Evolutionary conservation across 2,888 invertebrate species (phyloP).

Genomic region (Scrobipalpa atriplicella): DNA sequence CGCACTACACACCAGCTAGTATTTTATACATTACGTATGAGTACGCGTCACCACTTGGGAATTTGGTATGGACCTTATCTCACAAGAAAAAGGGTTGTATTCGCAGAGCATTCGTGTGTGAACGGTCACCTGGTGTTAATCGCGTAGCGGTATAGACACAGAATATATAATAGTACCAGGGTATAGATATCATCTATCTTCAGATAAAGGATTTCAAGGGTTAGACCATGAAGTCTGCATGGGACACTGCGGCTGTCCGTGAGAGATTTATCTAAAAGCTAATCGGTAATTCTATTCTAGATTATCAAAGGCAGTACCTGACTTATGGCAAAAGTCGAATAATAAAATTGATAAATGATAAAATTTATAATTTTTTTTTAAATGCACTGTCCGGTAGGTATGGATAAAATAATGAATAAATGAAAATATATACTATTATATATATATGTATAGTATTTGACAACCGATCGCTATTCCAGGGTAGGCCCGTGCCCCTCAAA

Average conservation of each 20-base stretch:
- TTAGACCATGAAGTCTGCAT: neutral
- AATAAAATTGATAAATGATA: too few relatives aligned
- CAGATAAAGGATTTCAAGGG: conserved; percentile 29
- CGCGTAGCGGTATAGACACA: neutral
- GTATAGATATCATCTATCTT: conserved; percentile 36
- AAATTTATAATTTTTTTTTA: too few relatives aligned
- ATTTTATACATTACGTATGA: neutral
- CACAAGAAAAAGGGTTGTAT: neutral
- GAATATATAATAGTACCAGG: too few relatives aligned
- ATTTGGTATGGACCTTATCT: neutral
- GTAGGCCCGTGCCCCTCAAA: too few relatives aligned
- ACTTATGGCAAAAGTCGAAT: too few relatives aligned
- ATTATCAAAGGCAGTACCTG: neutral
- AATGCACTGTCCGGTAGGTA: too few relatives aligned
- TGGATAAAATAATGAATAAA: too few relatives aligned
- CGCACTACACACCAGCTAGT: too few relatives aligned
- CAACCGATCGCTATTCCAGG: too few relatives aligned
- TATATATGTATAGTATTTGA: too few relatives aligned
- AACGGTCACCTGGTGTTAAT: neutral
- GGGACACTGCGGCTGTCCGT: neutral
- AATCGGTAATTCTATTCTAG: conserved; percentile 1
- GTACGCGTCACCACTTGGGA: neutral
- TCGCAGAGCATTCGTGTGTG: neutral
- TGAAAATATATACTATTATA: too few relatives aligned
- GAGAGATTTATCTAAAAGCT: neutral